Evolutionary conservation across 1,140 invertebrate species (phyloP), one percentile per base, ranked within the genome.

Genomic region (Mizuhopecten yessoensis): DNA sequence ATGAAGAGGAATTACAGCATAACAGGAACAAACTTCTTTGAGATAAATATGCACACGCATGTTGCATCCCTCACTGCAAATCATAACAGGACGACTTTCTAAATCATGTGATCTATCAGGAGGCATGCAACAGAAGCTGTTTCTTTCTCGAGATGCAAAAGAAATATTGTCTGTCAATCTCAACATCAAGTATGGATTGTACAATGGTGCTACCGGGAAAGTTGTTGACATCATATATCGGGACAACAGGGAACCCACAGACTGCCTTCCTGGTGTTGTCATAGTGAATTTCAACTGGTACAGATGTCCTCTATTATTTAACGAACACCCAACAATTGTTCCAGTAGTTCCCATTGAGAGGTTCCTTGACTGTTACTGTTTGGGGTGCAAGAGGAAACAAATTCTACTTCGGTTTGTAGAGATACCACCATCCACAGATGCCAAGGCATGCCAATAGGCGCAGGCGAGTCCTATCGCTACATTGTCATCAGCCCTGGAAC

Each of bases 401-500:
- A 75, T 94, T 87, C 93, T 92, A 34, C 75, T 93, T 23, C 34
- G 91, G 2, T 87, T 94, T 34, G 93, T 0, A 92, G 93, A 91
- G 92, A 42, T 17, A 90, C 90, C 45, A 93, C 93, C 17, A 93
- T 94, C 33, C 93, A 93, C 36, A 11, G 49, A 11, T 93, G 93
- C 34, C 93, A 94, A 90, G 92, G 93, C 0, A 93, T 94, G 93
- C 93, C 93, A 10, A 92, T 94, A 86, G 93, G 93, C 9, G 33
- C 86, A 13, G 89, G 88, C 29, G 92, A 92, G 91, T 20, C 57
- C 7, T 89, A 75, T 34, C 49, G 89, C 34, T 92, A 87, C 42
- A 90, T 92, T 39, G 87, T 92, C 0, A 92, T 92, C 10, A 36
- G 87, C 33, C 91, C 91, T 36, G 88, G 91, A 1, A 87, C 88